Evolutionary conservation across 2,888 invertebrate species (phyloP).

Genomic region (Cybosia mesomella): DNA sequence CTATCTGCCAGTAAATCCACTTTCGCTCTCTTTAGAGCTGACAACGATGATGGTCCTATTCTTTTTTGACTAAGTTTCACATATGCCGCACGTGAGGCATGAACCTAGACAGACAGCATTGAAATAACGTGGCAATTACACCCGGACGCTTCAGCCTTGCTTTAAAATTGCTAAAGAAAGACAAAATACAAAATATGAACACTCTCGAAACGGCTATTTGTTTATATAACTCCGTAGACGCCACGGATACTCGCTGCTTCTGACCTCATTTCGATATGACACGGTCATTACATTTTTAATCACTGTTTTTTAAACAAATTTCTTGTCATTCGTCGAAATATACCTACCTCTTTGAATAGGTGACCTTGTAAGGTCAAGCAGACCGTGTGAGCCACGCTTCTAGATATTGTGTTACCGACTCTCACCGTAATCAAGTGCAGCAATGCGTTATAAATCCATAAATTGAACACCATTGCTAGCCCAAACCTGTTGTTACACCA

Average conservation of each 20-base stretch:
- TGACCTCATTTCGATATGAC: constrained; percentile 50
- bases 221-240: constrained; percentile 51
- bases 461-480: constrained; percentile 37
- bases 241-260: constrained; percentile 38
- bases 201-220: constrained; percentile 53
- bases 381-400: constrained; percentile 21
- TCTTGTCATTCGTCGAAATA: constrained; percentile 20
- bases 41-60: constrained; percentile 58
- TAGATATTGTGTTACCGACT: constrained; percentile 32
- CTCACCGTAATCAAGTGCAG: constrained; percentile 29
- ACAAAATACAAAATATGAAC: constrained; percentile 36
- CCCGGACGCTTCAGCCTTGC: constrained; percentile 30
- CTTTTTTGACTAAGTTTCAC: constrained; percentile 51
- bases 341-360: constrained; percentile 20
- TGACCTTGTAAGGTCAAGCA: constrained; percentile 49
- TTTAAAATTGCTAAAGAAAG: constrained; percentile 38
- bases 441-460: constrained; percentile 33
- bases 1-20: constrained; percentile 64
- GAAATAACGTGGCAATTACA: constrained; percentile 39
- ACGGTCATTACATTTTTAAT: constrained; percentile 46
- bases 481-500: constrained; percentile 50
- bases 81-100: constrained; percentile 41
- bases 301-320: constrained; percentile 41
- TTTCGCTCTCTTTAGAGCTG: constrained; percentile 70
- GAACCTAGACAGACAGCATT: constrained; percentile 30